These are phyloP conservation scores for Drosophila fuyamai DNA, from an alignment of 1,140 invertebrate species.

Conservation along the genomic window DNA sequence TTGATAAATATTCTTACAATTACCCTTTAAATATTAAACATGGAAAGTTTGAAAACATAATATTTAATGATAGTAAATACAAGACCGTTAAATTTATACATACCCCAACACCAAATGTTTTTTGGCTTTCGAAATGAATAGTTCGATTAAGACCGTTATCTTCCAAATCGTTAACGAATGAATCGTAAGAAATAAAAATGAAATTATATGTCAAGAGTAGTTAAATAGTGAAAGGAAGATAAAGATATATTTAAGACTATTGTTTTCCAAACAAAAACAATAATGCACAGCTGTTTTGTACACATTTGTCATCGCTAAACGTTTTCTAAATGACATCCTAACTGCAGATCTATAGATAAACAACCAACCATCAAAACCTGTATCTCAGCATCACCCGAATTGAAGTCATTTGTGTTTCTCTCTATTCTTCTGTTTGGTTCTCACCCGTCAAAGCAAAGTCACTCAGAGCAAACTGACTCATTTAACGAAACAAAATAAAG, in stretches of 20 bases:
- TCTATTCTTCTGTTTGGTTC: conserved; percentile 3
- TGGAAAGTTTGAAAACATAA: too few species aligned
- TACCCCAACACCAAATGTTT: background rate
- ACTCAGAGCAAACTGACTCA: conserved; percentile 37
- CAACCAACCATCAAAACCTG: conserved; percentile 15
- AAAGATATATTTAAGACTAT: too few species aligned
- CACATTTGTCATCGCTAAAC: conserved; percentile 22
- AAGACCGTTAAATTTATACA: too few species aligned
- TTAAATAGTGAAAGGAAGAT: background rate
- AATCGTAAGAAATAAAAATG: background rate
- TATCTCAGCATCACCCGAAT: conserved; percentile 25
- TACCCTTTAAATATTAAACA: too few species aligned
- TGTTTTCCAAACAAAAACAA: background rate
- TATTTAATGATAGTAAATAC: too few species aligned
- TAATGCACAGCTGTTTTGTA: conserved; percentile 14
- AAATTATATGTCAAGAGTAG: background rate
- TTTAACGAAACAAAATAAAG: conserved; percentile 54
- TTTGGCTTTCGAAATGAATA: background rate
- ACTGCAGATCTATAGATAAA: conserved; percentile 35
- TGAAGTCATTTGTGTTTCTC: conserved; percentile 14
- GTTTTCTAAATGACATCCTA: conserved; percentile 18
- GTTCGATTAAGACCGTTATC: background rate
- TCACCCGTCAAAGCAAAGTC: conserved; percentile 31
- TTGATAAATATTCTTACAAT: too few species aligned
- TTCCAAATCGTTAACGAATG: background rate